These are phyloP conservation scores for Ecdyonurus torrentis DNA, from an alignment of 2,888 invertebrate species.

Conservation along the genomic window DNA sequence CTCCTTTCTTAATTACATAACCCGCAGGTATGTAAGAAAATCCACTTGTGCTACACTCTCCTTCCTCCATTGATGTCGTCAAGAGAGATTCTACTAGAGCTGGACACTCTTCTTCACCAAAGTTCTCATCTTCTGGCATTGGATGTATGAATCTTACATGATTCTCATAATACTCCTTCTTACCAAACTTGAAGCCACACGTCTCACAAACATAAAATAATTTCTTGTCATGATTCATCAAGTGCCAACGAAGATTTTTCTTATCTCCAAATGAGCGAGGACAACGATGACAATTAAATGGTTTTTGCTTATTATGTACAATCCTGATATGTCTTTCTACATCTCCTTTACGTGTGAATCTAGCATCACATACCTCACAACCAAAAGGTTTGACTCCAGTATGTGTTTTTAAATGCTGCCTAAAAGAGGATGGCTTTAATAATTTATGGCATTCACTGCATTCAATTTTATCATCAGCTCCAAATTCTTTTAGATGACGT, in stretches of 20 bases:
- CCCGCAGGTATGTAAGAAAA: not conserved
- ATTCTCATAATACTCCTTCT: conserved; percentile 19
- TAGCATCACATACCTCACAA: conserved; percentile 17
- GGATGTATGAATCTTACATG: conserved; percentile 19
- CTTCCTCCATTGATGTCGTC: not conserved
- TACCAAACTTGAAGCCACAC: conserved; percentile 20
- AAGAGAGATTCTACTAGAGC: conserved; percentile 3
- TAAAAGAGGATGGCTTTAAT: conserved; percentile 14
- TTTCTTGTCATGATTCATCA: conserved; percentile 18
- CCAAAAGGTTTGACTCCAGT: conserved; percentile 17
- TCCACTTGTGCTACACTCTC: not conserved
- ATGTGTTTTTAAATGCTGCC: conserved; percentile 17
- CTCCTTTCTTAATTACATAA: not conserved
- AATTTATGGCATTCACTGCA: conserved; percentile 14
- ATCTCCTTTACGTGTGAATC: conserved; percentile 19
- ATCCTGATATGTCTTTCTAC: conserved; percentile 18
- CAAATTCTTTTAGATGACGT: not conserved
- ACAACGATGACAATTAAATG: conserved; percentile 17
- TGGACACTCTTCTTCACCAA: conserved; percentile 7
- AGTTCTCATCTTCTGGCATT: conserved; percentile 9
- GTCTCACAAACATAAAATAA: conserved; percentile 17
- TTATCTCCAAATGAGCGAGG: conserved; percentile 15
- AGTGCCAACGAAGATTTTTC: conserved; percentile 17
- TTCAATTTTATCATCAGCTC: conserved; percentile 13
- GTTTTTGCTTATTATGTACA: conserved; percentile 18